A percentile compares a stretch with the other conserved stretches of the same genome.
Evolutionary conservation across 2,113 vertebrate species (phyloP).

Genomic region (human): DNA sequence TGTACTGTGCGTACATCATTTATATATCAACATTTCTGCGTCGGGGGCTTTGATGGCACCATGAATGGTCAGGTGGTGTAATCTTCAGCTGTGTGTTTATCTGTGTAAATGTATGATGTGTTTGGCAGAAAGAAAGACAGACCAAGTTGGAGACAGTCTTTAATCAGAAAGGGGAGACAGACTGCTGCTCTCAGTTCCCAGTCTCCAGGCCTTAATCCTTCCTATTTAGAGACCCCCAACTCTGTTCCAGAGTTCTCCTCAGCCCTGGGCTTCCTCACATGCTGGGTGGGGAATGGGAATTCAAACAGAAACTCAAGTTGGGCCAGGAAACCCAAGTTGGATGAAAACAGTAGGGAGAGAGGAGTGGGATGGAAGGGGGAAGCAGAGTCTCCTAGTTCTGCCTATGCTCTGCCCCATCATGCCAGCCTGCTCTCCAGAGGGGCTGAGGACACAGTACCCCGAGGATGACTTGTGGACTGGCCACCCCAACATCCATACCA

Average conservation of each 20-base stretch:
- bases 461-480: background rate
- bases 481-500: background rate
- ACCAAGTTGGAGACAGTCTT: conserved; percentile 60
- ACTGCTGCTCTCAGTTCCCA: background rate
- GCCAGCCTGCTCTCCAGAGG: background rate
- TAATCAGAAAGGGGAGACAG: conserved; percentile 53
- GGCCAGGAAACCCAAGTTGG: conserved; percentile 68
- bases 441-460: background rate
- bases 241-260: background rate
- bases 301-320: conserved; percentile 72
- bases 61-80: conserved; percentile 64
- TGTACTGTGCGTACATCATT: conserved; percentile 60
- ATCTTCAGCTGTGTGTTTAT: conserved; percentile 77
- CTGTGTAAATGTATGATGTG: conserved; percentile 56
- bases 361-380: conserved; percentile 21
- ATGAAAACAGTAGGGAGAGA: conserved; percentile 48
- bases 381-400: background rate
- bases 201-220: background rate
- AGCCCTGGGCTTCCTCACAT: conserved; percentile 15
- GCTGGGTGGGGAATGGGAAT: conserved; percentile 68
- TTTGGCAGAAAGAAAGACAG: conserved; percentile 72
- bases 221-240: background rate
- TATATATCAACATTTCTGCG: conserved; percentile 68
- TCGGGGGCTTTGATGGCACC: conserved; percentile 54
- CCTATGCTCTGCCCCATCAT: background rate